These are phyloP conservation scores for Papilio polyxenes DNA, from an alignment of 1,140 invertebrate genomes.

Conservation along the genomic window DNA sequence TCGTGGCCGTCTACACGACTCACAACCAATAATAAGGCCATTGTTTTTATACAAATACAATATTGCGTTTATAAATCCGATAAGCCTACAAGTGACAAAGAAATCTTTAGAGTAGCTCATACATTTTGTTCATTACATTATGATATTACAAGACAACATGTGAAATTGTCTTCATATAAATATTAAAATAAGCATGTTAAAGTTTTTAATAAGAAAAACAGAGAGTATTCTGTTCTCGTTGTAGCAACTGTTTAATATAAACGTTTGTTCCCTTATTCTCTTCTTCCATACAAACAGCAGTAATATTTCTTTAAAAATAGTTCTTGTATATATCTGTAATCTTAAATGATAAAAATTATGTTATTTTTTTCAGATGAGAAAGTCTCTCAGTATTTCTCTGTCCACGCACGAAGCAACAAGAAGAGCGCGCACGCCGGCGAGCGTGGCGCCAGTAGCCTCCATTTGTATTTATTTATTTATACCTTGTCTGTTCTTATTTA, in stretches of 20 bases:
- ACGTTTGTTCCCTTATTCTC: no score
- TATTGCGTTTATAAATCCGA: slow-evolving; percentile 80
- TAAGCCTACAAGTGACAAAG: slow-evolving; percentile 65
- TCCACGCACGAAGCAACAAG: slow-evolving; percentile 70
- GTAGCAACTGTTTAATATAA: no score
- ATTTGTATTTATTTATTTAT: slow-evolving; percentile 77
- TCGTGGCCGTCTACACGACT: slow-evolving; percentile 59
- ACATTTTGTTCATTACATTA: not conserved
- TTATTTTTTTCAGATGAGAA: not conserved
- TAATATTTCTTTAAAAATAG: no score
- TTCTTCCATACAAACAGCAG: no score
- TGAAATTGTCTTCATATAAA: not conserved
- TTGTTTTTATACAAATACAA: slow-evolving; percentile 81
- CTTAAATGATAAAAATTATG: not conserved
- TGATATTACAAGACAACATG: not conserved
- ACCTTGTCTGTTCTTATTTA: slow-evolving; percentile 71
- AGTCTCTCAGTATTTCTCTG: slow-evolving; percentile 49
- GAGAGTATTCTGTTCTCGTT: no score
- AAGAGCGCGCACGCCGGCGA: slow-evolving; percentile 64
- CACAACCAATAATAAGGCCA: slow-evolving; percentile 78
- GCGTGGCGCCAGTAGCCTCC: slow-evolving; percentile 76
- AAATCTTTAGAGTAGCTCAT: slow-evolving; percentile 46
- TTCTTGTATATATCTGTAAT: not conserved
- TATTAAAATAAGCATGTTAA: not conserved
- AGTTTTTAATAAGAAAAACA: not conserved